These are phyloP conservation scores for Eulemur albifrons DNA, from an alignment of 2,797 vertebrate genomes.

Conservation along the genomic window DNA sequence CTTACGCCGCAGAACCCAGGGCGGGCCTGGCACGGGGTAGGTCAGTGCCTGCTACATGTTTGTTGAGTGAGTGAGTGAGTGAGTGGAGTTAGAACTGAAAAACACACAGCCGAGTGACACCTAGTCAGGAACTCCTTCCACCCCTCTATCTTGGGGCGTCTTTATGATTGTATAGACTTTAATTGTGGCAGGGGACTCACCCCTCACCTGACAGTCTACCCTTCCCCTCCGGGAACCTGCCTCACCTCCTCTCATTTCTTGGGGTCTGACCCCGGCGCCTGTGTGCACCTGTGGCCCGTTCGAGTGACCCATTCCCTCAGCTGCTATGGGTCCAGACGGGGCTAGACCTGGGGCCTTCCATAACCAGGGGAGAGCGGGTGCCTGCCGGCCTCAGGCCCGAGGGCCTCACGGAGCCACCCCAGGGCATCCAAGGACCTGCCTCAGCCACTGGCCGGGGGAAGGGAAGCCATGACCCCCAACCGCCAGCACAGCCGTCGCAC, in stretches of 20 bases:
- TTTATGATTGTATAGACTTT: neutral
- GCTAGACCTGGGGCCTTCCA: neutral
- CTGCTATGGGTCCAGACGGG: neutral
- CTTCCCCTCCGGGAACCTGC: neutral
- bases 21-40: neutral
- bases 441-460: neutral
- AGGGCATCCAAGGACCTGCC: neutral
- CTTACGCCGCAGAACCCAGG: neutral
- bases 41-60: neutral
- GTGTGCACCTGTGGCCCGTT: accelerated
- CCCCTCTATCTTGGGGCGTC: neutral
- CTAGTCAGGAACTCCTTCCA: accelerated
- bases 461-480: neutral
- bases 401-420: neutral
- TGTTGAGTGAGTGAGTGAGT: neutral
- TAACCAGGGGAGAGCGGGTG: neutral
- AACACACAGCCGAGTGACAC: neutral
- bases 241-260: neutral
- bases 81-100: neutral
- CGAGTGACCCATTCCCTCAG: neutral
- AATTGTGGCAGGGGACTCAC: neutral
- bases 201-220: neutral
- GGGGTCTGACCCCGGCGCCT: neutral
- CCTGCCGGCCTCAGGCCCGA: accelerated
- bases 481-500: neutral